A percentile compares a stretch with the other conserved stretches of the same genome.
Conservation (phyloP, 2,797 vertebrate species). For the Hippoglossus hippoglossus region DNA sequence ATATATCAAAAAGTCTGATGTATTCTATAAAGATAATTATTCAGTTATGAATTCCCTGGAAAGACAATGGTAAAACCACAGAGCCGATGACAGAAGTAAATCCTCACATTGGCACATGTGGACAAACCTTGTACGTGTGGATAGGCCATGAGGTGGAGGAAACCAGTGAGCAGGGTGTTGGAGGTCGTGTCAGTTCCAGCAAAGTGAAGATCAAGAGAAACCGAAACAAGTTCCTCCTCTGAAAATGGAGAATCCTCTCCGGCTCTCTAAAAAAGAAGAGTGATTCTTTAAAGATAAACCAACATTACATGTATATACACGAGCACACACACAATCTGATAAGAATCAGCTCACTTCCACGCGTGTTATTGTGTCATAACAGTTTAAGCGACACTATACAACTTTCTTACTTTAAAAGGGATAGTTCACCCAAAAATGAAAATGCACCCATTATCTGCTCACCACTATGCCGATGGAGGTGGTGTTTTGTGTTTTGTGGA, state of each 20-base stretch:
- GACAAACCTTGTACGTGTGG: slow-evolving; percentile 78
- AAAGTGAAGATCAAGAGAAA: slow-evolving; percentile 63
- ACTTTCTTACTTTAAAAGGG: too few relatives aligned
- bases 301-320: neutral
- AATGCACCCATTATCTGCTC: too few relatives aligned
- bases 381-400: too few relatives aligned
- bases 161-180: slow-evolving; percentile 75
- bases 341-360: neutral
- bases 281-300: neutral
- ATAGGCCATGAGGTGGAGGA: slow-evolving; percentile 76
- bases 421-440: too few relatives aligned
- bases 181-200: slow-evolving; percentile 84
- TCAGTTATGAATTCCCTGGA: too few relatives aligned
- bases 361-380: too few relatives aligned
- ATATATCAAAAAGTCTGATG: too few relatives aligned
- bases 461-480: too few relatives aligned
- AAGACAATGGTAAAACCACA: too few relatives aligned
- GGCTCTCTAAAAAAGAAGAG: slow-evolving; percentile 4
- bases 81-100: too few relatives aligned
- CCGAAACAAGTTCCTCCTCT: slow-evolving; percentile 58
- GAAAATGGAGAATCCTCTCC: slow-evolving; percentile 60
- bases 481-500: too few relatives aligned
- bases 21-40: too few relatives aligned
- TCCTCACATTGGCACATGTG: neutral
- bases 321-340: neutral